A percentile compares a stretch with the other conserved stretches of the same genome.
Conservation (phyloP, 37 sponge, comb jelly and placozoan genomes). For the Axinella damicornis region DNA sequence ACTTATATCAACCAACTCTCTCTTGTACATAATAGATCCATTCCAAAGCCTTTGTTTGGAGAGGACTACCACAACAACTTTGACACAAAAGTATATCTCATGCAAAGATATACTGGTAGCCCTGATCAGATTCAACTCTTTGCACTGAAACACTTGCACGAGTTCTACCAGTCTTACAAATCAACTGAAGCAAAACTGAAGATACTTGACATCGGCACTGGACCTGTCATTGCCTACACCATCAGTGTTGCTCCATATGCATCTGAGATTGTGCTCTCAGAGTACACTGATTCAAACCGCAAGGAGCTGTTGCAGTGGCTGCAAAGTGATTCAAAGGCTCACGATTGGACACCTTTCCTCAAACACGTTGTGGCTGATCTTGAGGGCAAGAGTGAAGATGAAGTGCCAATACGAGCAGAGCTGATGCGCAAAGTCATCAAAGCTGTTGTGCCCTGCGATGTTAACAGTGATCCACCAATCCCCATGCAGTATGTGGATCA, state of each 20-base stretch:
- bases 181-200: conserved; percentile 1
- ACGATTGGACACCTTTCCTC: conserved; percentile 30
- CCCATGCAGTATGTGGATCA: conserved; percentile 2
- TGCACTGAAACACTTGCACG: too few relatives aligned
- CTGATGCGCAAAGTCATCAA: conserved; percentile 27
- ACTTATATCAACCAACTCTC: too few relatives aligned
- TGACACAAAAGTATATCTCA: background rate
- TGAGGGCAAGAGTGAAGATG: conserved; percentile 30
- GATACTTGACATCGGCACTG: conserved; percentile 48
- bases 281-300: conserved; percentile 35
- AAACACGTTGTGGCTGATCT: conserved; percentile 48
- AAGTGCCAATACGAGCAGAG: conserved; percentile 14
- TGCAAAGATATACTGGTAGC: too few relatives aligned
- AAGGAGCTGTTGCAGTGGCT: conserved; percentile 31
- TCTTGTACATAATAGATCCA: background rate
- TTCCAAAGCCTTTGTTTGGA: background rate
- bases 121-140: too few relatives aligned
- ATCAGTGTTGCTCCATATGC: conserved; percentile 36
- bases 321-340: conserved; percentile 14
- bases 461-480: conserved; percentile 24
- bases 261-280: conserved; percentile 46
- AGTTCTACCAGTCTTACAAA: too few relatives aligned
- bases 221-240: conserved; percentile 13
- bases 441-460: conserved; percentile 51
- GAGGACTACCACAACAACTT: background rate